A percentile compares a stretch with the other conserved stretches of the same genome.
phyloP scores from a whole-genome alignment of 2,888 invertebrate species.

The Limnephilus rhombicus region DNA sequence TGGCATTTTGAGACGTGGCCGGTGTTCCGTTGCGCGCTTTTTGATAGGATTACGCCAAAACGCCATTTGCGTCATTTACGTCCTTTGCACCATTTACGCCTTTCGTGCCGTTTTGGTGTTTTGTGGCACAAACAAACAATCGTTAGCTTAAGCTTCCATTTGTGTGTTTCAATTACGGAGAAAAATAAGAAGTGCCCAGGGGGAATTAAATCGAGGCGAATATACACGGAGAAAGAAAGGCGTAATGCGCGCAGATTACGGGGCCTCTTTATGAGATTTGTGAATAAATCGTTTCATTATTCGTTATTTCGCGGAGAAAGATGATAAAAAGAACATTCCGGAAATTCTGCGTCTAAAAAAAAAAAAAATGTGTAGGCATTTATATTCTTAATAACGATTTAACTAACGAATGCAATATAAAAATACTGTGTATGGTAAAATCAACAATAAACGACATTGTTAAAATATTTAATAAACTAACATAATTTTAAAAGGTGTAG shows the following conservation, averaged over 20 bases:
- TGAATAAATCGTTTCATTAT: constrained; percentile 40
- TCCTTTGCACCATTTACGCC: neutral
- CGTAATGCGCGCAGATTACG: constrained; percentile 37
- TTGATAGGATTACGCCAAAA: constrained; percentile 55
- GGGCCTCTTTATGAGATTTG: constrained; percentile 31
- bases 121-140: constrained; percentile 57
- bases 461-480: neutral
- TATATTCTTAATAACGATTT: neutral
- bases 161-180: constrained; percentile 64
- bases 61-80: neutral
- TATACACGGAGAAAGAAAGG: constrained; percentile 24
- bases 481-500: neutral
- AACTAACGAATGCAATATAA: neutral
- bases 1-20: constrained; percentile 40
- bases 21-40: constrained; percentile 53
- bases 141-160: constrained; percentile 62
- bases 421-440: neutral
- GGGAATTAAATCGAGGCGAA: constrained; percentile 53
- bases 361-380: neutral
- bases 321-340: neutral
- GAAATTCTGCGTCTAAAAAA: neutral
- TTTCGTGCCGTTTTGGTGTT: constrained; percentile 35
- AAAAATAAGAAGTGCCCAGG: constrained; percentile 44
- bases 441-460: neutral
- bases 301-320: neutral